A percentile compares a stretch with the other conserved stretches of the same genome.
phyloP scores from a whole-genome alignment of 2,888 invertebrate species.

The Uloborus plumipes region DNA sequence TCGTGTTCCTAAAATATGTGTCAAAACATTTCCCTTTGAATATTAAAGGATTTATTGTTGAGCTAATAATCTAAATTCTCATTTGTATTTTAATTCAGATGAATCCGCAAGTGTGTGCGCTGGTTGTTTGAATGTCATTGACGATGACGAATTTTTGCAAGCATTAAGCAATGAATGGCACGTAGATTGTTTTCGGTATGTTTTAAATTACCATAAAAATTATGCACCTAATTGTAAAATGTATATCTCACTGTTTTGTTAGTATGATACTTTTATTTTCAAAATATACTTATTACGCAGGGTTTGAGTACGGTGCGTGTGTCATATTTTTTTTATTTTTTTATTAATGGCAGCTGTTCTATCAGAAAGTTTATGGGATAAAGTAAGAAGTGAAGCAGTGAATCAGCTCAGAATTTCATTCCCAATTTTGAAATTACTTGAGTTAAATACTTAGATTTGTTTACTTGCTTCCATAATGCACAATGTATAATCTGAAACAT shows the following conservation, averaged over 20 bases:
- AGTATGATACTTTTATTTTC: neutral
- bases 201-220: constrained; percentile 4
- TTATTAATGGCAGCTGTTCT: no score
- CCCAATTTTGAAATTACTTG: no score
- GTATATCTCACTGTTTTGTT: neutral
- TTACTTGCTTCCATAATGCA: no score
- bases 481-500: no score
- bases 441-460: no score
- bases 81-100: constrained; percentile 35
- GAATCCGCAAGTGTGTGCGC: constrained; percentile 75
- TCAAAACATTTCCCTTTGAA: no score
- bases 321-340: no score
- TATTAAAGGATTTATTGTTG: neutral
- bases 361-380: no score
- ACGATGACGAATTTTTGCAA: constrained; percentile 83
- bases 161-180: constrained; percentile 90
- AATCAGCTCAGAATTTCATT: no score
- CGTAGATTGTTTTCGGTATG: constrained; percentile 86
- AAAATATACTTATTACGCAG: no score
- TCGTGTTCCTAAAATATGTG: constrained; percentile 2
- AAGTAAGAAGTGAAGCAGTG: no score
- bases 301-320: no score
- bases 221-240: neutral
- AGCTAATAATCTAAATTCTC: neutral
- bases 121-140: constrained; percentile 82